Base-by-base conservation (phyloP, 2,113 vertebrate genomes). In the Centrocercus urophasianus region DNA sequence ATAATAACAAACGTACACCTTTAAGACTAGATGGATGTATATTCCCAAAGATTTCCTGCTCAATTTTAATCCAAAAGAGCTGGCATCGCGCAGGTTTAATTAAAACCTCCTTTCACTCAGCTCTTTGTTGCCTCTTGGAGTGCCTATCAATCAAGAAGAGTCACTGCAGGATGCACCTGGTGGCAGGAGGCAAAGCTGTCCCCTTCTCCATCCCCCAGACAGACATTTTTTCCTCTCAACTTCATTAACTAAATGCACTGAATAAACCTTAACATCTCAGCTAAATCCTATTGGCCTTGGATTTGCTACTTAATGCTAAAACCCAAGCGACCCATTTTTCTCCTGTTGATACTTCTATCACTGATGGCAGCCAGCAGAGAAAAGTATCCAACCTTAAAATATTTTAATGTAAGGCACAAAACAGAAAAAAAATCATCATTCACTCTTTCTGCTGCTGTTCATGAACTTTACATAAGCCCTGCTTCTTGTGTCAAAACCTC, bases 241-340 rank as follows among this genome's bases (percentile, higher is more conserved):
- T 95, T 98, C 97, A 98, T 98, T 98, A 98, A 98, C 96, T 98
- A 97, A 98, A 98, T 97, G 97, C 96, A 98, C 97, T 96, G 97
- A 98, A 98, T 97, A 98, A 98, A 98, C 98, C 97, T 97, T 97
- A 97, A 96, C 98, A 98, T 98, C 97, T 96, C 96, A 90, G 96
- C 96, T 98, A 98, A 98, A 98, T 99, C 98, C 98, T 98, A 98
- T 98, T 98, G 98, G 96, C 97, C 84, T 88, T 89, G 98, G 98
- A 99, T 99, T 99, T 98, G 97, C 98, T 98, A 94, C 97, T 98
- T 98, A 98, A 98, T 96, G 97, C 98, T 99, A 99, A 99, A 97
- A 98, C 96, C 96, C 94, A 93, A 95, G 93, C 91, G 96, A 97
- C 96, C 97, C 92, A 97, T 97, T 97, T 97, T 97, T 91, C 95